Base-by-base conservation (phyloP, 1,140 invertebrate genomes). In the Neoseiulus cucumeris region DNA sequence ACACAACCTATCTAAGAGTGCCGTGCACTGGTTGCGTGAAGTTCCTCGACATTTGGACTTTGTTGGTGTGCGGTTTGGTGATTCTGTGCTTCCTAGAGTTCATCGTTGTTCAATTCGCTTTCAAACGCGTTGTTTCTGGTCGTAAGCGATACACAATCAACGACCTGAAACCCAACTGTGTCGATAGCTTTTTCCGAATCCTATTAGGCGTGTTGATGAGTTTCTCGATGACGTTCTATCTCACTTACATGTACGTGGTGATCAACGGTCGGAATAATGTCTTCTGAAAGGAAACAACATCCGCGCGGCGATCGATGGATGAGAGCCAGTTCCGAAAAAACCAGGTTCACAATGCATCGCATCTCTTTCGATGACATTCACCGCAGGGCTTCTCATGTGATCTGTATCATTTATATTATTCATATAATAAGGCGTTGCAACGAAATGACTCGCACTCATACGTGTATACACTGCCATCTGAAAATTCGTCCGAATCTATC, bases 101-200 rank as follows among this genome's bases (percentile, higher is more conserved):
- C 33, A 25, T 59, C 2, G 51, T 59, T n/a, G 51, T 59, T 2
- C 51, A 59, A 25, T 5, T n/a, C 33, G 22, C 51, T 14, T 59
- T 59, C 51, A 59, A 59, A 9, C 51, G 51, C 14, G 14, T 29
- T 18, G 51, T 59, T 17, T 59, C 51, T 4, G 51, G 51, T 14
- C 51, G 51, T 12, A 59, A 59, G 51, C 14, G 22, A 25, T 59
- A 59, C 33, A 59, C 51, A 17, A 59, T 59, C 51, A 59, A 59
- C 9, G 51, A 59, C 9, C 17, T 59, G 14, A 59, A 59, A 59
- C 51, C 51, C 1, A 59, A 59, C 33, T 59, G 51, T 33, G 51
- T 59, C 51, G 51, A 59, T 33, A 9, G 25, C 2, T 6, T 59
- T 14, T 59, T 59, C 22, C 25, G 22, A 9, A 33, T 59, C 14